Base-by-base conservation (phyloP, 2,797 vertebrate genomes). In the Siniperca obscura region DNA sequence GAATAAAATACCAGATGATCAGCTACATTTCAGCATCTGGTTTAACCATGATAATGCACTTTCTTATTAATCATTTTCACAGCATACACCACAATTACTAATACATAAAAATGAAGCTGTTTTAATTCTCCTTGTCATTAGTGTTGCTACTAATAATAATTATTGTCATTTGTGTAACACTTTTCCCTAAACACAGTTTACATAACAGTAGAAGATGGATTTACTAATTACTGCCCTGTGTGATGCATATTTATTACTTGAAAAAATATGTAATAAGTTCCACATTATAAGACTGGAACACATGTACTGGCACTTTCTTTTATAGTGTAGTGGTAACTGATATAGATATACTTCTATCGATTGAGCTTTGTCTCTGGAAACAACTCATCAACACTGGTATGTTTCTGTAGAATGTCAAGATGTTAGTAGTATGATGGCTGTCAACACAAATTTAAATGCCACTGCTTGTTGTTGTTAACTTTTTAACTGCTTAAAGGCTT, bases 401-500 rank as follows among this genome's bases (percentile, higher is more conserved):
- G 44, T 87, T 88, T 83, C 72, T 82, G 75, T 78, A 86, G 57
- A 91, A 93, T 95, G 94, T 93, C 84, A 84, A 68, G 90, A 91
- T 93, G 87, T 93, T 85, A 78, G 36, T 92, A 83, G 89, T 92
- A 57, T 87, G 88, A 87, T 87, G 87, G 92, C 92, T 87, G 84
- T 87, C 76, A 64, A 50, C 86, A 89, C 89, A 60, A 82, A 86
- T 89, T 81, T 81, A 82, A 92, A 87, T 90, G 81, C 87, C 90
- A 90, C 72, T 85, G 48, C 55, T 86, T 90, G 90, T 86, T 93
- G 84, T 86, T 86, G 80, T 79, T 87, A 92, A 86, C 76, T 87
- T 93, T 94, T 88, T 66, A 87, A 91, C 80, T 91, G 88, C 81
- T 87, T 69, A 53, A 96, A 95, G 96, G 96, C 96, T 97, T 97